Conservation (phyloP, 2,888 invertebrate species). For the Bursaphelenchus okinawaensis region DNA sequence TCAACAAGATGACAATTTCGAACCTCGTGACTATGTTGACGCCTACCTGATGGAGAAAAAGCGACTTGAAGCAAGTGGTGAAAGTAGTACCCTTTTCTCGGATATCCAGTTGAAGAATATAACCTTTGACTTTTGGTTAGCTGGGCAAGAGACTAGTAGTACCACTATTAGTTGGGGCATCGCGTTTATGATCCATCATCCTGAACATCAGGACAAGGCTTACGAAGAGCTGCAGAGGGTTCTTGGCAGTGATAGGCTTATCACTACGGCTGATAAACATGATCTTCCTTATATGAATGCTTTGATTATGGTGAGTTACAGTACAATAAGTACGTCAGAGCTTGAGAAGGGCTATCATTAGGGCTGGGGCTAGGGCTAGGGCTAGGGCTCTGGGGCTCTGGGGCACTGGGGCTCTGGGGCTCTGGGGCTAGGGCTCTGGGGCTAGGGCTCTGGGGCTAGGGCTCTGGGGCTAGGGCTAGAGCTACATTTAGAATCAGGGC, state of each 20-base stretch:
- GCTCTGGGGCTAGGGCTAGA: no score
- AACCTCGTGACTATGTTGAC: conserved; percentile 10
- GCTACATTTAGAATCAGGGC: no score
- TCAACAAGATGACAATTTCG: no score
- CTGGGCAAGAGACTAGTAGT: not conserved
- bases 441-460: no score
- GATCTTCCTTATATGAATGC: not conserved
- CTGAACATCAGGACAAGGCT: not conserved
- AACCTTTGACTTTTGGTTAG: not conserved
- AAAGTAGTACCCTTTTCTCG: not conserved
- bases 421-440: no score
- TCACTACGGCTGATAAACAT: not conserved
- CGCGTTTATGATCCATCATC: not conserved
- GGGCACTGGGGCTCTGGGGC: no score
- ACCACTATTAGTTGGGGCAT: not conserved
- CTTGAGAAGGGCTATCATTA: no score
- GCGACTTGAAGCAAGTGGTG: not conserved
- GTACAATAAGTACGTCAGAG: no score
- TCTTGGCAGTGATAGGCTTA: not conserved
- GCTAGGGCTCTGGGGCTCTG: no score
- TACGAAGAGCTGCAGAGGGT: not conserved
- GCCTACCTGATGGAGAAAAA: conserved; percentile 5
- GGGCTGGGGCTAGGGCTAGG: no score
- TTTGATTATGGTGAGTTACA: not conserved
- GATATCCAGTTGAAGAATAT: not conserved